phyloP scores from a whole-genome alignment of 2,888 invertebrate species.

The Drosophila engyochracea region DNA sequence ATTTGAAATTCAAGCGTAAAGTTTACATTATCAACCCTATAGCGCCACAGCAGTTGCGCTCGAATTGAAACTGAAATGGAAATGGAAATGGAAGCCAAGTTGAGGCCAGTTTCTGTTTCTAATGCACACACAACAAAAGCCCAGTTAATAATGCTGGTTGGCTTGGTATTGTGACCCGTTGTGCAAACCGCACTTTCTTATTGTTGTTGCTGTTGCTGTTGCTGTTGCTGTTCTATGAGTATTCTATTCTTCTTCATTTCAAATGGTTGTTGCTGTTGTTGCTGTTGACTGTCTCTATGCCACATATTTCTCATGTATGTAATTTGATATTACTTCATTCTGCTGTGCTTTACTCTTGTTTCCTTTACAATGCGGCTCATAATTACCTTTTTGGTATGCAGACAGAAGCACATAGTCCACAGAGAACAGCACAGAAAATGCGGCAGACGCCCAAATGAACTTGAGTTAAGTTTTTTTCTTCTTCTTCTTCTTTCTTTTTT shows the following conservation, averaged over 20 bases:
- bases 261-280: constrained; percentile 2
- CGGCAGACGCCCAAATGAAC: constrained; percentile 63
- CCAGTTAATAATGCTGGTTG: constrained; percentile 39
- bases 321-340: constrained; percentile 69
- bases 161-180: constrained; percentile 49
- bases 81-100: constrained; percentile 35
- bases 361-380: constrained; percentile 72
- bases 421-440: constrained; percentile 4
- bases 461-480: constrained; percentile 51
- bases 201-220: not conserved
- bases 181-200: constrained; percentile 28
- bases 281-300: constrained; percentile 50
- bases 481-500: constrained; percentile 20
- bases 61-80: constrained; percentile 56
- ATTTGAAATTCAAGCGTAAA: not conserved
- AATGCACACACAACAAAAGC: constrained; percentile 48
- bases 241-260: constrained; percentile 32
- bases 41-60: constrained; percentile 42
- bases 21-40: constrained; percentile 25
- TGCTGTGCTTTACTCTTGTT: constrained; percentile 76
- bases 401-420: constrained; percentile 67
- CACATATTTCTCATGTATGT: constrained; percentile 68
- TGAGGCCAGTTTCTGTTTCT: constrained; percentile 49
- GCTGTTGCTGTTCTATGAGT: constrained; percentile 17
- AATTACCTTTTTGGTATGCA: constrained; percentile 81